These are phyloP conservation scores for Mobula birostris DNA, from an alignment of 2,113 vertebrate genomes.

Conservation along the genomic window DNA sequence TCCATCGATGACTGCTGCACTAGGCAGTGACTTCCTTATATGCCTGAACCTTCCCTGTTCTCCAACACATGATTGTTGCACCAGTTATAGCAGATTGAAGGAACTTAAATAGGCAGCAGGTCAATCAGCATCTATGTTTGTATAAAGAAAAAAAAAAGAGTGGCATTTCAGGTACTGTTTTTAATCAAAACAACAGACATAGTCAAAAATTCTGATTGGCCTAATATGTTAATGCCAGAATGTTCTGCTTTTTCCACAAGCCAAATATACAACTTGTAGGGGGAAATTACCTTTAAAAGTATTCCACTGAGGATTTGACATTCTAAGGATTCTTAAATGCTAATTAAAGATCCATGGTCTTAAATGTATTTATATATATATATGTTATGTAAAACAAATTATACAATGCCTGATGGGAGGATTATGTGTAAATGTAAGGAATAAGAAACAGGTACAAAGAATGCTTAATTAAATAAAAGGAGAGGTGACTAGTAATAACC, in stretches of 20 bases:
- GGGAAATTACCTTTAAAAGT: not conserved
- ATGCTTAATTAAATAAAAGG: not conserved
- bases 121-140: not conserved
- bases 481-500: not conserved
- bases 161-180: not conserved
- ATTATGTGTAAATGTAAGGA: not conserved
- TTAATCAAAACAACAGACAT: not conserved
- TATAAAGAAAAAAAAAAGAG: not conserved
- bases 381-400: not conserved
- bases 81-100: not conserved
- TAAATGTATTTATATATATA: not conserved
- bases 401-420: not conserved
- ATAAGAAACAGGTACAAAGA: not conserved
- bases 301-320: not conserved
- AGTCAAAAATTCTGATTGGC: not conserved
- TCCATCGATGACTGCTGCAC: too few relatives aligned
- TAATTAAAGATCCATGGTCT: not conserved
- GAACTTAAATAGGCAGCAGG: not conserved
- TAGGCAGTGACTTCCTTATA: too few relatives aligned
- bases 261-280: not conserved
- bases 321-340: not conserved
- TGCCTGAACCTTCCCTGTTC: too few relatives aligned
- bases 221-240: not conserved
- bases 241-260: not conserved
- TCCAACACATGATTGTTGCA: too few relatives aligned